These are phyloP conservation scores for Bombus polaris DNA, from an alignment of 1,140 invertebrate species.

Conservation along the genomic window DNA sequence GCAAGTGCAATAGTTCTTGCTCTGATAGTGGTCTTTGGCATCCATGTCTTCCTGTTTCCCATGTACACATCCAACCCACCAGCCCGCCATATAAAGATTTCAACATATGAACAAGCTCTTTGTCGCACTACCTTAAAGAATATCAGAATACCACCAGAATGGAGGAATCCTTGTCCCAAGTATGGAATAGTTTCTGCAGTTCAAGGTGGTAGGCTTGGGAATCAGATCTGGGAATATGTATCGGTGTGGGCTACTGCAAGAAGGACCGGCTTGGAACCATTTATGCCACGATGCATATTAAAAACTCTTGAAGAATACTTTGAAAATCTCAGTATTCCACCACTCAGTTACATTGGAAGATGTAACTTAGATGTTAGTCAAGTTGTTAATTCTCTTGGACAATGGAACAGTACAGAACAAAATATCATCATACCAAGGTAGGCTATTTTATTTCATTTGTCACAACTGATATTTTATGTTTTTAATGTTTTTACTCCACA, in stretches of 20 bases:
- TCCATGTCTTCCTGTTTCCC: conserved; percentile 86
- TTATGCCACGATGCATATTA: conserved; percentile 84
- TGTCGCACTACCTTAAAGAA: conserved; percentile 82
- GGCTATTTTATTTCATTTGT: neutral
- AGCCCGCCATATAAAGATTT: conserved; percentile 77
- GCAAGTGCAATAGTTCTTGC: conserved; percentile 85
- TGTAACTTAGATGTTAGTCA: conserved; percentile 82
- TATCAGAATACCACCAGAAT: conserved; percentile 70
- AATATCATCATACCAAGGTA: conserved; percentile 85
- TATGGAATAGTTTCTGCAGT: conserved; percentile 84
- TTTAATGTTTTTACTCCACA: conserved; percentile 42
- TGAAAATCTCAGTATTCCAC: conserved; percentile 84
- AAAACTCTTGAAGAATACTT: conserved; percentile 84
- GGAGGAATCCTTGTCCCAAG: conserved; percentile 81
- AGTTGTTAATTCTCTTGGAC: conserved; percentile 82
- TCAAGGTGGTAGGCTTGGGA: conserved; percentile 85
- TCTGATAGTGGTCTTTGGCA: conserved; percentile 84
- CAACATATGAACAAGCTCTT: conserved; percentile 83
- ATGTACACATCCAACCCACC: conserved; percentile 82
- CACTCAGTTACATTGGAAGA: conserved; percentile 83
- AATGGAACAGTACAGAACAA: conserved; percentile 85
- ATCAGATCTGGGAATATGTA: conserved; percentile 87
- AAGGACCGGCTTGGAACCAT: conserved; percentile 84
- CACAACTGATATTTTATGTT: neutral
- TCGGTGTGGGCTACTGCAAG: conserved; percentile 85